phyloP scores from a whole-genome alignment of 2,888 invertebrate genomes.

The Liodrosophila aerea region DNA sequence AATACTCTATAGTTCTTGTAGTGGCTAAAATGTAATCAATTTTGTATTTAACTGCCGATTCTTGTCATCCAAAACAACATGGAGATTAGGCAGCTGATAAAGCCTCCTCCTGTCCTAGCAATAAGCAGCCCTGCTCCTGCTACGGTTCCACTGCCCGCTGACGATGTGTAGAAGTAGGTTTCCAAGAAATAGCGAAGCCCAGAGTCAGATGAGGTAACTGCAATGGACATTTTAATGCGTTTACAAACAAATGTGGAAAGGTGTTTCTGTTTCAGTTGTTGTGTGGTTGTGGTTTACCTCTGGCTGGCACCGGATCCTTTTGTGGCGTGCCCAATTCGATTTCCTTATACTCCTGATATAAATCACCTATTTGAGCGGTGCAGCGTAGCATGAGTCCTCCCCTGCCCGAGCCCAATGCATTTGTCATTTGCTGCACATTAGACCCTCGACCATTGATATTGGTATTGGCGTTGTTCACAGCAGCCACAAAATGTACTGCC shows the following conservation, averaged over 20 bases:
- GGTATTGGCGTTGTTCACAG: slow-evolving; percentile 23
- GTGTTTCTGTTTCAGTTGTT: slow-evolving; percentile 14
- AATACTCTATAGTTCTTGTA: slow-evolving; percentile 19
- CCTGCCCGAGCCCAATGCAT: slow-evolving; percentile 45
- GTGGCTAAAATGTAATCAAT: slow-evolving; percentile 35
- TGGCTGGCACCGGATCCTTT: slow-evolving; percentile 89
- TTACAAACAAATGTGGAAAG: slow-evolving; percentile 28
- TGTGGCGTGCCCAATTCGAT: slow-evolving; percentile 88
- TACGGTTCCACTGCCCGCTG: slow-evolving; percentile 32
- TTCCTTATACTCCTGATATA: slow-evolving; percentile 88
- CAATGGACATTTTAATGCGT: slow-evolving; percentile 46
- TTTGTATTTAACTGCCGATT: slow-evolving; percentile 52
- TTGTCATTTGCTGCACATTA: slow-evolving; percentile 62
- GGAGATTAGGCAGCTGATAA: slow-evolving; percentile 32
- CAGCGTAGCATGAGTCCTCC: slow-evolving; percentile 87
- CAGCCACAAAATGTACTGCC: slow-evolving; percentile 80
- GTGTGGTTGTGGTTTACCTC: slow-evolving; percentile 84
- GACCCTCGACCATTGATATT: slow-evolving; percentile 42
- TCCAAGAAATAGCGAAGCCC: slow-evolving; percentile 79
- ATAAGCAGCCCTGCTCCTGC: too few species aligned
- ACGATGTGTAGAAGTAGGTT: slow-evolving; percentile 74
- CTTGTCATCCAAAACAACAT: slow-evolving; percentile 41
- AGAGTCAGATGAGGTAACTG: slow-evolving; percentile 80
- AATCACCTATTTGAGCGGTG: slow-evolving; percentile 87
- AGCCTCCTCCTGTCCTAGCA: not conserved